Evolutionary conservation across 2,888 invertebrate species (phyloP), one percentile per base, ranked within the genome.

Genomic region (Drosophila siamana): DNA sequence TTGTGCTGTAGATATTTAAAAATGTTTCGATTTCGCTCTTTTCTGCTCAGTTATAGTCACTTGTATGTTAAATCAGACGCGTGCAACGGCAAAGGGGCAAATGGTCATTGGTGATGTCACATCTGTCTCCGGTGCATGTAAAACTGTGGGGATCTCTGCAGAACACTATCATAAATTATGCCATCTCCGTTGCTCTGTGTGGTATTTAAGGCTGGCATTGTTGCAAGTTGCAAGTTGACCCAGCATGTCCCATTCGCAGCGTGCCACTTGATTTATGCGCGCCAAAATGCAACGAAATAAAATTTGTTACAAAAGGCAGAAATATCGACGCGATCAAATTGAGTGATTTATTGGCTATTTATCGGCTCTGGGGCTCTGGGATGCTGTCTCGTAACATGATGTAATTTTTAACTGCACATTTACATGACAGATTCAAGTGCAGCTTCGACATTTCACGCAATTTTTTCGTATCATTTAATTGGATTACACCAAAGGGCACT

Each of bases 271-370:
- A 84, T 84, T 84, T 86, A 84, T 84, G 74, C 65, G 51, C 72
- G 52, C 46, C 71, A 60, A 76, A 85, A 74, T 73, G 86, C 80
- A 82, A 46, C 78, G 74, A 77, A 86, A 87, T 85, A 82, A 87
- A 83, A 87, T 73, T 71, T 78, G 68, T 73, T 63, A 60, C 74
- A 63, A 69, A 71, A 50, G 64, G 55, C 63, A 47, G 62, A 69
- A 76, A 87, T 77, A 87, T 83, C 80, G 83, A 85, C 70, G 80
- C 77, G 83, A 87, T 87, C 83, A 86, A 79, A 82, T 46, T 77
- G 79, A 67, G 61, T 87, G 86, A 84, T 84, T 87, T 84, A 84
- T 84, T 56, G 80, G 71, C 78, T 74, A 68, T 86, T 82, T 85
- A 83, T 82, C 78, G 72, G 36, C 36, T 38, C 36, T 15, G 41